These are phyloP conservation scores for Amazona guildingii DNA, from an alignment of 2,113 vertebrate genomes.

Conservation along the genomic window DNA sequence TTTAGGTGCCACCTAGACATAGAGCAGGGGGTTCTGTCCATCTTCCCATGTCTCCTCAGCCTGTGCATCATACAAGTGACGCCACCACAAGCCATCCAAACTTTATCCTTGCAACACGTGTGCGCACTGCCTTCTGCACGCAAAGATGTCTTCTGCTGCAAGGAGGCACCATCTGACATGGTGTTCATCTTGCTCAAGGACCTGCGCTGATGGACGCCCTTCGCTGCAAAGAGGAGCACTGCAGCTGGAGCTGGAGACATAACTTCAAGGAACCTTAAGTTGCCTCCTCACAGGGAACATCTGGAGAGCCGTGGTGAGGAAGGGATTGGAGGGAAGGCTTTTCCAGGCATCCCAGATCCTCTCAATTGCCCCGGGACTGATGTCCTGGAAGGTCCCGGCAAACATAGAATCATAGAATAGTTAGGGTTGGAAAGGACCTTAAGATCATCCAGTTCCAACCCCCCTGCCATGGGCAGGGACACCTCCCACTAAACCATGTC, in stretches of 20 bases:
- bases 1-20: not conserved
- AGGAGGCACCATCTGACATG: fast-evolving
- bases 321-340: not conserved
- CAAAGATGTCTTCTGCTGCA: not conserved
- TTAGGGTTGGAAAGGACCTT: no score
- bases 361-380: not conserved
- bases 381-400: not conserved
- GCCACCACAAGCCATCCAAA: not conserved
- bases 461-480: no score
- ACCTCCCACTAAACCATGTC: no score
- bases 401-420: not conserved
- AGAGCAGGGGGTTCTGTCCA: not conserved
- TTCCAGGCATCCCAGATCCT: not conserved
- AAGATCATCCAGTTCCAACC: no score
- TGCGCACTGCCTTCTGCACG: fast-evolving
- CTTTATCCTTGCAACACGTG: not conserved
- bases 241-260: no score
- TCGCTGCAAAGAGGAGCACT: not conserved
- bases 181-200: not conserved
- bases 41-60: not conserved
- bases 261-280: not conserved
- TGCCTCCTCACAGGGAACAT: not conserved
- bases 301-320: fast-evolving
- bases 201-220: not conserved
- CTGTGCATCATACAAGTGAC: not conserved